Evolutionary conservation across 2,888 invertebrate genomes (phyloP).

Genomic region (Coleophora flavipennella): DNA sequence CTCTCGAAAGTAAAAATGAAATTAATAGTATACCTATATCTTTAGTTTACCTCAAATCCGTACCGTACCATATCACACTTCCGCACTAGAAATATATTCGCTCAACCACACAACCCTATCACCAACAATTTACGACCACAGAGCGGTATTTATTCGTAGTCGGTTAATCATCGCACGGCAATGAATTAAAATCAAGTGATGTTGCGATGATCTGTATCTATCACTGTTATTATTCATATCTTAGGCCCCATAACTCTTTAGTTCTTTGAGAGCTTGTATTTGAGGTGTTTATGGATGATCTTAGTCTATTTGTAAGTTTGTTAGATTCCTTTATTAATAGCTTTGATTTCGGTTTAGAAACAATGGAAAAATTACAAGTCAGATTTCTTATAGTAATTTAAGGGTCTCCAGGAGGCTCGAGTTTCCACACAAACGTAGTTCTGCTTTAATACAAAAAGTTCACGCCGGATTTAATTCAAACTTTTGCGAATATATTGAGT

Average conservation of each 20-base stretch:
- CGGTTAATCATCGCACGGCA: conserved; percentile 28
- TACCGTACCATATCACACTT: too few species aligned
- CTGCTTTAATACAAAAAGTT: too few species aligned
- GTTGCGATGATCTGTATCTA: conserved; percentile 21
- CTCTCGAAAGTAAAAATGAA: too few species aligned
- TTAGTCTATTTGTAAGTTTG: not conserved
- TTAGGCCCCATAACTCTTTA: conserved; percentile 4
- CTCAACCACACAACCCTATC: conserved; percentile 6
- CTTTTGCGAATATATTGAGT: too few species aligned
- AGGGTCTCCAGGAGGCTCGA: too few species aligned
- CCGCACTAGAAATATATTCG: too few species aligned
- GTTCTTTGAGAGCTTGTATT: not conserved
- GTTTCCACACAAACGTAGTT: too few species aligned
- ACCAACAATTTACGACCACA: conserved; percentile 23
- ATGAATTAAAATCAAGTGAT: conserved; percentile 32
- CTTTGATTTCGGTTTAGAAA: not conserved
- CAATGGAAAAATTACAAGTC: not conserved
- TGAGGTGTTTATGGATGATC: conserved; percentile 2
- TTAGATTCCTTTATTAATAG: not conserved
- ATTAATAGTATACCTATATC: too few species aligned
- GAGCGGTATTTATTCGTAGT: conserved; percentile 23
- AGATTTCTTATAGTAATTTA: too few species aligned
- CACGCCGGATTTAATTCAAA: too few species aligned
- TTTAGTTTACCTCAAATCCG: too few species aligned
- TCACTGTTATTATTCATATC: conserved; percentile 10